A percentile compares a stretch with the other conserved stretches of the same genome.
These are phyloP conservation scores for Cheumatopsyche charites DNA, from an alignment of 1,140 invertebrate species.

Conservation along the genomic window DNA sequence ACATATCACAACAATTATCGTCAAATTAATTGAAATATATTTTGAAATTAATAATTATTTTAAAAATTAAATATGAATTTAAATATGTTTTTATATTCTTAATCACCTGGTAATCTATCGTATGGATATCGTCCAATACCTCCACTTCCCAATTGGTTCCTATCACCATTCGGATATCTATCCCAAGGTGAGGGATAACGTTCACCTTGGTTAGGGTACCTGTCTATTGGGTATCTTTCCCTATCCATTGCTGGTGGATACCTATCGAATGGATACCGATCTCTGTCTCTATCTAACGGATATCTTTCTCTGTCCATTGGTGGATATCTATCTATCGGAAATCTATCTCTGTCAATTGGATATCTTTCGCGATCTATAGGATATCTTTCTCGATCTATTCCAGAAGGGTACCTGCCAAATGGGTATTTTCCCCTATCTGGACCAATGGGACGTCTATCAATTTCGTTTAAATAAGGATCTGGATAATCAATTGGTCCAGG, in stretches of 20 bases:
- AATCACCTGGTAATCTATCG: constrained; percentile 47
- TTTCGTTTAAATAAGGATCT: constrained; percentile 57
- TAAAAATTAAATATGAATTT: neutral
- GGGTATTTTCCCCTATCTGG: constrained; percentile 59
- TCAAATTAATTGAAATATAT: neutral
- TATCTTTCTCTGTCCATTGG: constrained; percentile 37
- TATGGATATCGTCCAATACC: constrained; percentile 51
- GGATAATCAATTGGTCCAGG: constrained; percentile 54
- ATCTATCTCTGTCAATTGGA: constrained; percentile 56
- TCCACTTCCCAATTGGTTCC: constrained; percentile 50
- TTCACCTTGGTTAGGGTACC: constrained; percentile 54
- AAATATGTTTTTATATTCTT: neutral
- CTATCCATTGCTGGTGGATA: constrained; percentile 57
- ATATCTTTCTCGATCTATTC: constrained; percentile 48
- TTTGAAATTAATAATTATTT: too few species aligned
- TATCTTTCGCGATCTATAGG: constrained; percentile 52
- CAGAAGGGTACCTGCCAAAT: constrained; percentile 44
- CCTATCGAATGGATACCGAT: constrained; percentile 49
- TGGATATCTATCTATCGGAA: constrained; percentile 52
- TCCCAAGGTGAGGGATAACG: constrained; percentile 59
- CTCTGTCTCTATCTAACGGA: constrained; percentile 49
- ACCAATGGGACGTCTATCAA: constrained; percentile 54
- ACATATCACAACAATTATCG: constrained; percentile 6
- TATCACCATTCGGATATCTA: constrained; percentile 58
- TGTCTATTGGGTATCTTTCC: constrained; percentile 57